Evolutionary conservation across 2,113 vertebrate species (phyloP).

Genomic region (Sinocyclocheilus grahami): DNA sequence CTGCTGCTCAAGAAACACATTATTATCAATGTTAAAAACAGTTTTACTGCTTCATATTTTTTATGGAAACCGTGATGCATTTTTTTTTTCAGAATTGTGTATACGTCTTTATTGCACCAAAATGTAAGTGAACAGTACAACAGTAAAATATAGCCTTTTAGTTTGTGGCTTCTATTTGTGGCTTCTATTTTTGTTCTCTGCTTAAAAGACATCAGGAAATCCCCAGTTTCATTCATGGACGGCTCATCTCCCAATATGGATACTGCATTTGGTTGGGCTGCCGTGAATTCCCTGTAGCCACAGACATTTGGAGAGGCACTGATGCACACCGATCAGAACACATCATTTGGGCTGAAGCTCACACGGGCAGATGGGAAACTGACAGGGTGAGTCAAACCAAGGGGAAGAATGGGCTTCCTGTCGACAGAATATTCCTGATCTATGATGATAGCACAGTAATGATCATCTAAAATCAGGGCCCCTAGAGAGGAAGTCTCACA

Average conservation of each 20-base stretch:
- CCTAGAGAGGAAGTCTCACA: background rate
- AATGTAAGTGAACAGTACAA: too few species aligned
- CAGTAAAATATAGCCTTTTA: too few species aligned
- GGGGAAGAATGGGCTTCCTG: slow-evolving; percentile 57
- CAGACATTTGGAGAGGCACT: slow-evolving; percentile 55
- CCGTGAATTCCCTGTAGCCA: slow-evolving; percentile 50
- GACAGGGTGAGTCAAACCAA: slow-evolving; percentile 54
- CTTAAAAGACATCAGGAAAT: slow-evolving; percentile 56
- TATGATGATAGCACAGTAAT: slow-evolving; percentile 31
- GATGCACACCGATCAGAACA: slow-evolving; percentile 50
- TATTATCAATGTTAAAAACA: too few species aligned
- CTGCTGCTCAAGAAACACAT: too few species aligned
- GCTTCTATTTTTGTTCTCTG: slow-evolving; percentile 40
- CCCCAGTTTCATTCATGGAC: slow-evolving; percentile 56
- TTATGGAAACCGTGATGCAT: too few species aligned
- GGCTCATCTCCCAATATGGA: slow-evolving; percentile 52
- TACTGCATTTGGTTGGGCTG: slow-evolving; percentile 53
- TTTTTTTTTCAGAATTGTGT: too few species aligned
- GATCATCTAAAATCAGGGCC: background rate
- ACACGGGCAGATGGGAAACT: slow-evolving; percentile 51
- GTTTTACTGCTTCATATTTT: too few species aligned
- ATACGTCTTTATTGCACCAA: too few species aligned
- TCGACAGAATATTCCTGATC: slow-evolving; percentile 40
- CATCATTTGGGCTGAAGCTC: slow-evolving; percentile 46
- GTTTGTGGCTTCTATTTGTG: slow-evolving; percentile 7